A percentile compares a stretch with the other conserved stretches of the same genome.
phyloP scores from a whole-genome alignment of 2,888 invertebrate species.

The Pyrgus malvae region DNA sequence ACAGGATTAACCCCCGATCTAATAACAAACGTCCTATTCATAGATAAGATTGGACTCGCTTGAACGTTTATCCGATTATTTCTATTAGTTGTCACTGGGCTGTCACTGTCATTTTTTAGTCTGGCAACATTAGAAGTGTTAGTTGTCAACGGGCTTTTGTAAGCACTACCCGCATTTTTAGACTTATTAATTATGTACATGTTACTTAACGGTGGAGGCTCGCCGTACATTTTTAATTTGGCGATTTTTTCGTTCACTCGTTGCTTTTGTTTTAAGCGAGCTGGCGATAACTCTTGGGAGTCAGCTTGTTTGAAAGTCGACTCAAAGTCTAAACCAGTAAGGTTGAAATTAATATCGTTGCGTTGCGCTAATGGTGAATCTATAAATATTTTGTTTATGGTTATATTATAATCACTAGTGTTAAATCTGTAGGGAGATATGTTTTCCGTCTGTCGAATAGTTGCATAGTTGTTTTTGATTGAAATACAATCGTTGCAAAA shows the following conservation, averaged over 20 bases:
- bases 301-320: slow-evolving; percentile 64
- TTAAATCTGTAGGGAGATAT: slow-evolving; percentile 62
- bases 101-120: slow-evolving; percentile 26
- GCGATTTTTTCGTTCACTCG: slow-evolving; percentile 68
- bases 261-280: slow-evolving; percentile 51
- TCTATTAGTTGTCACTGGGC: slow-evolving; percentile 34
- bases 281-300: slow-evolving; percentile 53
- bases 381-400: slow-evolving; percentile 55
- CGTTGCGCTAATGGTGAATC: slow-evolving; percentile 52
- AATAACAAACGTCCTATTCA: slow-evolving; percentile 52
- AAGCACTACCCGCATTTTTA: slow-evolving; percentile 57
- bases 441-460: slow-evolving; percentile 43
- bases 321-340: slow-evolving; percentile 71
- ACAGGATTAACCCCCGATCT: slow-evolving; percentile 51
- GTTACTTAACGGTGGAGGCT: slow-evolving; percentile 79
- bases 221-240: slow-evolving; percentile 76
- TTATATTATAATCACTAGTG: slow-evolving; percentile 51
- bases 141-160: slow-evolving; percentile 59
- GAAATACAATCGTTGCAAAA: slow-evolving; percentile 57
- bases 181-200: slow-evolving; percentile 66
- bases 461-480: slow-evolving; percentile 53
- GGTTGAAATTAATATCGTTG: slow-evolving; percentile 52
- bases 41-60: slow-evolving; percentile 49
- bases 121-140: slow-evolving; percentile 44
- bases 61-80: slow-evolving; percentile 15